These are phyloP conservation scores for Himalopsyche phryganea DNA, from an alignment of 1,140 invertebrate species.

Conservation along the genomic window DNA sequence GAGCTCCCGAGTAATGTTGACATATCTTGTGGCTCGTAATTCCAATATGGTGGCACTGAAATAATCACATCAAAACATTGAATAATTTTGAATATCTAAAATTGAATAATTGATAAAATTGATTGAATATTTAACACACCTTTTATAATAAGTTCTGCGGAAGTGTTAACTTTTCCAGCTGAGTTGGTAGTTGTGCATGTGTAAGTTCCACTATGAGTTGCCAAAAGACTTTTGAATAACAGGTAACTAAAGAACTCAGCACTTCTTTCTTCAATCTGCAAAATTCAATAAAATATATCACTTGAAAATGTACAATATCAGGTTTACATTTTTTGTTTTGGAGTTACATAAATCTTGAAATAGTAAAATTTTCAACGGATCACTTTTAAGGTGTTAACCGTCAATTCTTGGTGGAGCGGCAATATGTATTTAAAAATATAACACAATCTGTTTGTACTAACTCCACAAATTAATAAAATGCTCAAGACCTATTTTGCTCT, in stretches of 20 bases:
- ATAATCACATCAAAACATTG: no score
- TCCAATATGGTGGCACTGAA: conserved; percentile 72
- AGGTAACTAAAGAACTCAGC: conserved; percentile 61
- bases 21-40: conserved; percentile 60
- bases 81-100: no score
- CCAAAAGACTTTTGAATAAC: conserved; percentile 58
- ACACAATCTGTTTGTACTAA: no score
- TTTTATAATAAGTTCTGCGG: conserved; percentile 65
- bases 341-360: neutral
- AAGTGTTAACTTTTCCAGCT: conserved; percentile 66
- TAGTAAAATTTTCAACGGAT: no score
- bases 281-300: conserved; percentile 4
- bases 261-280: conserved; percentile 56
- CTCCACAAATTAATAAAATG: no score
- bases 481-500: no score
- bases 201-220: conserved; percentile 66
- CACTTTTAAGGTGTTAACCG: no score
- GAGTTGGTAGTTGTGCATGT: conserved; percentile 69
- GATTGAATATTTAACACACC: no score
- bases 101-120: no score
- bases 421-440: no score
- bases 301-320: neutral
- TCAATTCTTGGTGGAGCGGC: no score
- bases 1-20: conserved; percentile 58
- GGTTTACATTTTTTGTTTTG: neutral